Percentiles rank a stretch among this genome's conserved stretches.
Evolutionary conservation across 1,140 invertebrate genomes (phyloP).

Genomic region (Brachionus asplanchnoidis): DNA sequence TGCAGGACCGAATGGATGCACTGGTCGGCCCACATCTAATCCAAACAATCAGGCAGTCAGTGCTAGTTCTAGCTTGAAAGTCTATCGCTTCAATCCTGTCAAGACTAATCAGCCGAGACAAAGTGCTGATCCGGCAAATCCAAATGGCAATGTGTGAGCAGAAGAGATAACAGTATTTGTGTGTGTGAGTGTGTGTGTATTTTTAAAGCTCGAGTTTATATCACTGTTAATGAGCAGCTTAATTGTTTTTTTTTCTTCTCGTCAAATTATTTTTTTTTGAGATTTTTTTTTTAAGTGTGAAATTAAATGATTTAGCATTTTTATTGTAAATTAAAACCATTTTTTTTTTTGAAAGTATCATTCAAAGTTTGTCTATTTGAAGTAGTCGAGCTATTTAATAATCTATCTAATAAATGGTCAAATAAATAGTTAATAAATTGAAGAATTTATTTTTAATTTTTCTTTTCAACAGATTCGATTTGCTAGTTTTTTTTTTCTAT

Average conservation of each 20-base stretch:
- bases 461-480: no score
- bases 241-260: background rate
- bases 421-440: background rate
- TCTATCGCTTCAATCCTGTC: background rate
- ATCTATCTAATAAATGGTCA: background rate
- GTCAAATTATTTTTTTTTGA: background rate
- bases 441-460: background rate
- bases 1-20: background rate
- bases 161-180: background rate
- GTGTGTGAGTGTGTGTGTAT: background rate
- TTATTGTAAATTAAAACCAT: background rate
- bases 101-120: background rate
- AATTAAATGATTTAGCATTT: background rate
- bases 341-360: background rate
- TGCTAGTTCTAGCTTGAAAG: background rate
- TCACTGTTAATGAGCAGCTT: background rate
- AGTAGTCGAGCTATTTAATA: background rate
- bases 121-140: background rate
- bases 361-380: background rate
- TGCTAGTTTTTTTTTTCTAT: no score
- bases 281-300: background rate
- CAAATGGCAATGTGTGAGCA: background rate
- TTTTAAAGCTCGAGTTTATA: background rate
- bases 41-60: background rate
- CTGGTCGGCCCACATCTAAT: background rate